phyloP scores from a whole-genome alignment of 30 jellyfish, hydroid and myxozoan genomes.

The Pelagia noctiluca region DNA sequence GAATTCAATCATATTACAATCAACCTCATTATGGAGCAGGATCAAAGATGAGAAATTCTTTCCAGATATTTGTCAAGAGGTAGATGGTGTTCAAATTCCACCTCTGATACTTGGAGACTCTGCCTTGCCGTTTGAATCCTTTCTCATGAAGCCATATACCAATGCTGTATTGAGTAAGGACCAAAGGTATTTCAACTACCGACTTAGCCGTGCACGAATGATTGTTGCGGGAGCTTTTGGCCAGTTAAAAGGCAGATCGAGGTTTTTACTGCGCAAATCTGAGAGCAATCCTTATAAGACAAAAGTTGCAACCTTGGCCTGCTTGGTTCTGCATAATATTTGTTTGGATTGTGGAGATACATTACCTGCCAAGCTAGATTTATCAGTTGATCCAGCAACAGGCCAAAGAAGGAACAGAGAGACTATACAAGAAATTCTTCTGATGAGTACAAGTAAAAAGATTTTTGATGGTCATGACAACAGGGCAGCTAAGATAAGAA shows the following conservation, averaged over 20 bases:
- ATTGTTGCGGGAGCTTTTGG: conserved; percentile 70
- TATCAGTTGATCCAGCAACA: conserved; percentile 45
- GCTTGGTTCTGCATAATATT: conserved; percentile 70
- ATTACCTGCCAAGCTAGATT: conserved; percentile 46
- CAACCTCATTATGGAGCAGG: conserved; percentile 30
- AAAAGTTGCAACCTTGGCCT: conserved; percentile 55
- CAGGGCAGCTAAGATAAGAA: conserved; percentile 30
- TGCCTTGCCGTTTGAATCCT: conserved; percentile 34
- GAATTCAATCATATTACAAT: conserved; percentile 31
- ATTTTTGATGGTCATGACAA: conserved; percentile 41
- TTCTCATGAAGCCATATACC: conserved; percentile 26
- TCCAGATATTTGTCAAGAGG: conserved; percentile 13
- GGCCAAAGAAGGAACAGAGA: conserved; percentile 28
- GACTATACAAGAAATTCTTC: conserved; percentile 30
- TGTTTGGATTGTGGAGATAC: conserved; percentile 60
- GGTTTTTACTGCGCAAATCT: conserved; percentile 54
- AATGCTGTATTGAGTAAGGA: conserved; percentile 32
- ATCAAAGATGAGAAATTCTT: conserved; percentile 14
- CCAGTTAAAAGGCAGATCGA: conserved; percentile 64
- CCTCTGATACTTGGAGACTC: conserved; percentile 55
- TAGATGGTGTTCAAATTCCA: background rate
- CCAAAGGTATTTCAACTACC: conserved; percentile 55
- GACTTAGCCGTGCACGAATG: conserved; percentile 75
- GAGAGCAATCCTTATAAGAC: conserved; percentile 55
- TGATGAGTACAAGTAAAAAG: conserved; percentile 36